A percentile compares a stretch with the other conserved stretches of the same genome.
Evolutionary conservation across 2,113 vertebrate species (phyloP).

Genomic region (Taurulus bubalis): DNA sequence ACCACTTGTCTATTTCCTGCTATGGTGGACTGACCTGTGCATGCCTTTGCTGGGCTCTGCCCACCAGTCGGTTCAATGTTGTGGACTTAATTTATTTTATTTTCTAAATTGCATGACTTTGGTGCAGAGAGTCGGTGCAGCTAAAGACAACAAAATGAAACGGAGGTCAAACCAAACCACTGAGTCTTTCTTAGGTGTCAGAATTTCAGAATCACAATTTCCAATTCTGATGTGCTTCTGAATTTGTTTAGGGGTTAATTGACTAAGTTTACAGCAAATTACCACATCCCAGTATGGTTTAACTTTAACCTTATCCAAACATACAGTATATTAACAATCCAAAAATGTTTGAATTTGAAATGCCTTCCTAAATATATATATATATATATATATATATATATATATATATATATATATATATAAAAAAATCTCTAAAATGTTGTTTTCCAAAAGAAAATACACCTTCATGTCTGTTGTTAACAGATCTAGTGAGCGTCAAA

Average conservation of each 20-base stretch:
- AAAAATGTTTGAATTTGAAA: neutral
- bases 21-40: slow-evolving; percentile 81
- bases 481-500: neutral
- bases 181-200: slow-evolving; percentile 4
- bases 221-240: slow-evolving; percentile 27
- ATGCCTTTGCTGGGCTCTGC: slow-evolving; percentile 79
- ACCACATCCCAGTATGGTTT: neutral
- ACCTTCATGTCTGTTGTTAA: neutral
- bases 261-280: neutral
- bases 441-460: neutral
- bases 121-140: slow-evolving; percentile 80
- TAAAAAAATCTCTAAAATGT: neutral
- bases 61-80: slow-evolving; percentile 48
- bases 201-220: slow-evolving; percentile 49
- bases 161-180: slow-evolving; percentile 35
- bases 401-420: no score
- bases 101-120: slow-evolving; percentile 70
- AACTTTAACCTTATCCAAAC: neutral
- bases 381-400: no score
- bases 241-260: neutral
- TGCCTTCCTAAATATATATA: neutral
- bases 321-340: neutral
- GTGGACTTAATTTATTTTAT: slow-evolving; percentile 37
- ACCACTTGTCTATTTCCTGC: slow-evolving; percentile 58
- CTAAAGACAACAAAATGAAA: slow-evolving; percentile 70